A percentile compares a stretch with the other conserved stretches of the same genome.
phyloP scores from a whole-genome alignment of 2,888 invertebrate genomes.

The Drosophila antonietae region DNA sequence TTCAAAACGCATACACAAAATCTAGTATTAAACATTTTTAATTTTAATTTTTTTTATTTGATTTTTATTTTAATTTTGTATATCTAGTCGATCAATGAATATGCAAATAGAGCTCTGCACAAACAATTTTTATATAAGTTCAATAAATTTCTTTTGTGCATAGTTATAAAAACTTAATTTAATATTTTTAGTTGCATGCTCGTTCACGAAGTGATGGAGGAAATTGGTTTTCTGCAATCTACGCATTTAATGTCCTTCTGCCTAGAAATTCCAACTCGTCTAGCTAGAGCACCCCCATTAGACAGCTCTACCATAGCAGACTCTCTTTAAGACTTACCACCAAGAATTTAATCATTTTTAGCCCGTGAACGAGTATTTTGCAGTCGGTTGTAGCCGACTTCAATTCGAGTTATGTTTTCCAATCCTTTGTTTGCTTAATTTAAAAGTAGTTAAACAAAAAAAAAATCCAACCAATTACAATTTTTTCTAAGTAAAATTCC shows the following conservation, averaged over 20 bases:
- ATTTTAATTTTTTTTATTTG: constrained; percentile 22
- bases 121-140: background rate
- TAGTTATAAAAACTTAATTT: constrained; percentile 4
- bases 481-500: constrained; percentile 42
- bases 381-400: too few species aligned
- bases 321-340: too few species aligned
- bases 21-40: constrained; percentile 48
- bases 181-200: background rate
- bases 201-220: too few species aligned
- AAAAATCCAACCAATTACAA: constrained; percentile 21
- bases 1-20: constrained; percentile 73
- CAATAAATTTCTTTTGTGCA: constrained; percentile 27
- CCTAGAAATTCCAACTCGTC: too few species aligned
- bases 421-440: constrained; percentile 1
- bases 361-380: too few species aligned
- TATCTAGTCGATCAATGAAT: constrained; percentile 30
- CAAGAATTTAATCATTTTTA: too few species aligned
- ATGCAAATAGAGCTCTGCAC: constrained; percentile 16
- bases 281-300: too few species aligned
- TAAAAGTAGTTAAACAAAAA: constrained; percentile 43
- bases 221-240: too few species aligned
- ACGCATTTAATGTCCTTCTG: too few species aligned
- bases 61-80: constrained; percentile 22
- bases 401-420: background rate
- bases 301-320: too few species aligned